phyloP scores from a whole-genome alignment of 2,113 vertebrate species.

The Nibea albiflora region DNA sequence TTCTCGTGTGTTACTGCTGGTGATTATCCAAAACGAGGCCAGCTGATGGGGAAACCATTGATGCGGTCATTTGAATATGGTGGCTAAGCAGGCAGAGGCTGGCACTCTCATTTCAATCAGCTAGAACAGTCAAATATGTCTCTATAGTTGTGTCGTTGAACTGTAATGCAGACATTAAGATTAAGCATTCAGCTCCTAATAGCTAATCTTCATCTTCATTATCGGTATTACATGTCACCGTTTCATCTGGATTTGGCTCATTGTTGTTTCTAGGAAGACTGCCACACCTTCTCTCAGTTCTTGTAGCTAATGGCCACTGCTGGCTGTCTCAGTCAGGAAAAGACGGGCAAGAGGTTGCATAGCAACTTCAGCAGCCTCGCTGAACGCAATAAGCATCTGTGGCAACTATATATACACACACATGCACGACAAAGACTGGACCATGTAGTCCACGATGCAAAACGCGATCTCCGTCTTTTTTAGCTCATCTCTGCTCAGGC shows the following conservation, averaged over 20 bases:
- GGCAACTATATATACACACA: constrained; percentile 54
- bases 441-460: neutral
- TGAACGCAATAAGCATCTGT: constrained; percentile 58
- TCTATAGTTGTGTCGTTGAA: neutral
- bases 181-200: too few species aligned
- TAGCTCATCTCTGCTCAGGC: neutral
- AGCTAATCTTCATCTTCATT: neutral
- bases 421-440: constrained; percentile 29
- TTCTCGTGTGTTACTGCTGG: too few species aligned
- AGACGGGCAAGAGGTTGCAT: constrained; percentile 67
- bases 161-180: neutral
- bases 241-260: neutral
- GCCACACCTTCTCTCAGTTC: constrained; percentile 21
- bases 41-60: neutral
- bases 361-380: constrained; percentile 66
- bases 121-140: neutral
- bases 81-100: neutral
- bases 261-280: constrained; percentile 12
- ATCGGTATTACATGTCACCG: neutral
- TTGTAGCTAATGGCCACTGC: constrained; percentile 22
- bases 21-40: neutral
- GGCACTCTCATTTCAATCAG: neutral
- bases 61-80: constrained; percentile 47
- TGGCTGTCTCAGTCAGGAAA: constrained; percentile 23
- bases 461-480: neutral